Evolutionary conservation across 2,888 invertebrate species (phyloP).

Genomic region (Prosapia bicincta): DNA sequence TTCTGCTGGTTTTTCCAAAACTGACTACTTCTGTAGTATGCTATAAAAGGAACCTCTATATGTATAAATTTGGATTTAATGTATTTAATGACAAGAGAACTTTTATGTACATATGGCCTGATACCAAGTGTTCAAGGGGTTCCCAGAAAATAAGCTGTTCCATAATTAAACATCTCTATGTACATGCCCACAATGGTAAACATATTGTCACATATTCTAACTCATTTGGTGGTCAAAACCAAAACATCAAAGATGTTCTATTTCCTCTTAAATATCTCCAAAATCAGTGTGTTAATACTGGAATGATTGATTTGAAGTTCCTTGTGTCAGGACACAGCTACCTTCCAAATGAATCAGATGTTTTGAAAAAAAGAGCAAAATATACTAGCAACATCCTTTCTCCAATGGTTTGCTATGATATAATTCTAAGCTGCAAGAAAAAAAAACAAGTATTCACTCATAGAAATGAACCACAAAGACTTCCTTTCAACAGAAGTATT

Average conservation of each 20-base stretch:
- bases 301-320: neutral
- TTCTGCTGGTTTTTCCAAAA: too few relatives aligned
- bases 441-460: constrained; percentile 2
- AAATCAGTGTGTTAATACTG: constrained; percentile 3
- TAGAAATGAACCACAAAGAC: constrained; percentile 8
- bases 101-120: constrained; percentile 17
- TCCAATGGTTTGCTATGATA: constrained; percentile 17
- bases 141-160: neutral
- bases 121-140: constrained; percentile 7
- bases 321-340: neutral
- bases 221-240: constrained; percentile 14
- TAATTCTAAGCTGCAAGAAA: constrained; percentile 15
- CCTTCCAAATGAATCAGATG: constrained; percentile 22
- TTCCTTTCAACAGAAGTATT: constrained; percentile 8
- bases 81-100: constrained; percentile 6
- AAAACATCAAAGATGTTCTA: constrained; percentile 16
- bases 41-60: constrained; percentile 17
- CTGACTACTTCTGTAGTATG: neutral
- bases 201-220: constrained; percentile 20
- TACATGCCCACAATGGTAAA: constrained; percentile 20
- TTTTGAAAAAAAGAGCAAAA: constrained; percentile 24
- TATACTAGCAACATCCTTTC: constrained; percentile 12
- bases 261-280: constrained; percentile 13
- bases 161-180: neutral
- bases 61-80: neutral